phyloP scores from a whole-genome alignment of 2,113 vertebrate genomes.

The Pseudorhombus dupliciocellatus region DNA sequence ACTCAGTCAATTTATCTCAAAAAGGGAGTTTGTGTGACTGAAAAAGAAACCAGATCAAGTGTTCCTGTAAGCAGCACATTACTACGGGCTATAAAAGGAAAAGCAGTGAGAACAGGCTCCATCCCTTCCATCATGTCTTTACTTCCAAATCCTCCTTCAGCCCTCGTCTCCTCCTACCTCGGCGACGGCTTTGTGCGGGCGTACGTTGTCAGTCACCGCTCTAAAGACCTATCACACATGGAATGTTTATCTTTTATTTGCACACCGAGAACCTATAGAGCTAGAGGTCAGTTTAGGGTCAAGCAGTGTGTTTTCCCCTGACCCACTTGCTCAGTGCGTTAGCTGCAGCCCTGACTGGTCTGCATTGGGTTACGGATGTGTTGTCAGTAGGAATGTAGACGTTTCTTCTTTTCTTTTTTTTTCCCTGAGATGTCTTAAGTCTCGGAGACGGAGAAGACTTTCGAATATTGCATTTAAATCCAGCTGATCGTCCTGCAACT shows the following conservation, averaged over 20 bases:
- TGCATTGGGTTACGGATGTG: constrained; percentile 2
- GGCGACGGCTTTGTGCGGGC: neutral
- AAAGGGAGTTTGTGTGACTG: neutral
- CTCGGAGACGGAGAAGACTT: neutral
- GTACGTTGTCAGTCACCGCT: neutral
- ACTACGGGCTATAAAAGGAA: constrained; percentile 44
- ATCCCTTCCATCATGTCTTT: constrained; percentile 6
- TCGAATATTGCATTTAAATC: constrained; percentile 47
- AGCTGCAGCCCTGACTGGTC: constrained; percentile 4
- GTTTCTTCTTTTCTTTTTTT: too few species aligned
- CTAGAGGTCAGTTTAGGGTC: neutral
- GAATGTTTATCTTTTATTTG: neutral
- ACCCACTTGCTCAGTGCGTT: neutral
- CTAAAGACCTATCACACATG: neutral
- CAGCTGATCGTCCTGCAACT: constrained; percentile 21
- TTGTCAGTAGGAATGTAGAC: neutral
- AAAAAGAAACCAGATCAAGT: constrained; percentile 13
- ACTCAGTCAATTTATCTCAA: constrained; percentile 17
- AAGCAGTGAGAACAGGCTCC: constrained; percentile 14
- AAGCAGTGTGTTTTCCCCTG: neutral
- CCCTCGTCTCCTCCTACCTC: too few species aligned
- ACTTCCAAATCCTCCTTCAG: constrained; percentile 7
- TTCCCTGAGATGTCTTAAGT: constrained; percentile 3
- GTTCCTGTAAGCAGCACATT: constrained; percentile 5
- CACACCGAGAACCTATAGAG: neutral